Evolutionary conservation across 1,140 invertebrate genomes (phyloP).

Genomic region (Fopius arisanus): DNA sequence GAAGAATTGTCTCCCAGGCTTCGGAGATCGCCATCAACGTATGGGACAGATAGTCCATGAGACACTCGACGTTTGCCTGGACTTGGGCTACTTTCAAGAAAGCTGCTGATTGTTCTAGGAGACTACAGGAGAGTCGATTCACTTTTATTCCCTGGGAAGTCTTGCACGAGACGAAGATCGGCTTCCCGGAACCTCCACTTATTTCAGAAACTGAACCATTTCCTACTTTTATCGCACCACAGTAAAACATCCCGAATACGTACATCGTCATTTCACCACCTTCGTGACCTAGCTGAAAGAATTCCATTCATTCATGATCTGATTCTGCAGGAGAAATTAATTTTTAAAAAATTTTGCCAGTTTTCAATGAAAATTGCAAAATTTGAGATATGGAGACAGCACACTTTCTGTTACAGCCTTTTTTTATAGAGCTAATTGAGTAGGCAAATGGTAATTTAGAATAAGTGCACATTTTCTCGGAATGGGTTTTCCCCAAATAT

Average conservation of each 20-base stretch:
- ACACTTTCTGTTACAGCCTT: too few relatives aligned
- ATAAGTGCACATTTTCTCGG: too few relatives aligned
- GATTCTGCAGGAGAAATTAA: too few relatives aligned
- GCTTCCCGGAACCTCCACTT: slow-evolving; percentile 48
- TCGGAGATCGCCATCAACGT: slow-evolving; percentile 87
- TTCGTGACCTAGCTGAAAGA: slow-evolving; percentile 78
- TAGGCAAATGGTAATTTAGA: too few relatives aligned
- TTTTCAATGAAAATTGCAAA: too few relatives aligned
- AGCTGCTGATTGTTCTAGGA: slow-evolving; percentile 52
- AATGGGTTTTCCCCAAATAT: too few relatives aligned
- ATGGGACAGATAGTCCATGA: slow-evolving; percentile 74
- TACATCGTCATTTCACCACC: slow-evolving; percentile 77
- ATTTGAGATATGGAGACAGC: too few relatives aligned
- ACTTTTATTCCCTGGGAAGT: slow-evolving; percentile 44
- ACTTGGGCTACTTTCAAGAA: slow-evolving; percentile 60
- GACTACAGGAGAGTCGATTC: slow-evolving; percentile 50
- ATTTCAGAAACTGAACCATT: slow-evolving; percentile 54
- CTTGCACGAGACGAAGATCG: slow-evolving; percentile 55
- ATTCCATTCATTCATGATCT: slow-evolving; percentile 1
- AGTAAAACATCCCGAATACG: slow-evolving; percentile 85
- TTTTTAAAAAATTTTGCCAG: too few relatives aligned
- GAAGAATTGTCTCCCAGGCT: slow-evolving; percentile 92
- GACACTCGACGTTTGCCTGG: slow-evolving; percentile 59
- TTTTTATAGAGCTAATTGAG: too few relatives aligned
- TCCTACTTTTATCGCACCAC: slow-evolving; percentile 73